Evolutionary conservation across 2,888 invertebrate species (phyloP), one percentile per base, ranked within the genome.

Genomic region (Drosophila paucipuncta): DNA sequence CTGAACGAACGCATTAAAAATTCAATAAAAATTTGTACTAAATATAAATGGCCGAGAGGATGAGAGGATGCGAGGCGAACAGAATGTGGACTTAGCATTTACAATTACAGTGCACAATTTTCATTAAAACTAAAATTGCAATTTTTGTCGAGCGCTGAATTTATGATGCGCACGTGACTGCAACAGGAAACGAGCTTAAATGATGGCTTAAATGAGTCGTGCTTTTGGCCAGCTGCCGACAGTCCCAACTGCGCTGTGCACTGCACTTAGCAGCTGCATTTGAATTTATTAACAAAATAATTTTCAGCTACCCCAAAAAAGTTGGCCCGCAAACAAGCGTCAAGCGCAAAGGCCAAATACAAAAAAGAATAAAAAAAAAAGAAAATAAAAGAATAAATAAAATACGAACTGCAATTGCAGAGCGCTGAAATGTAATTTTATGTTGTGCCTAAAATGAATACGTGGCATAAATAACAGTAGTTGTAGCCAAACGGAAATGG

Each of bases 91-190:
- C 37, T 57, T 31, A 67, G 47, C 50, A 61, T 50, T 54, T 70
- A 66, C 73, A 58, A 49, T 75, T 76, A 47, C 59, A 68, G 70
- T 57, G 66, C 63, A 74, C 55, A 85, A 75, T 82, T 84, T 83
- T 84, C 85, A 85, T 85, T 84, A 85, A 84, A 84, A 84, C 83
- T 85, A 85, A 83, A 84, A 84, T 84, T 83, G 78, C 78, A 84
- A 80, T 85, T 84, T 85, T 78, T 69, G 69, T 71, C 64, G 64
- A 73, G 73, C 52, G 28, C 18, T 52, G 78, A 78, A 79, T 78
- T 79, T 79, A 79, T 78, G 75, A 79, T 78, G 72, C 65, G 76
- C 76, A 80, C 78, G 79, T 80, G 79, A 75, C 79, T 70, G 68
- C 54, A 64, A 41, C 61, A 54, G 69, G 61, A 69, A 76, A 65